A percentile compares a stretch with the other conserved stretches of the same genome.
These are phyloP conservation scores for Gibbula magus DNA, from an alignment of 2,888 invertebrate species.

Conservation along the genomic window DNA sequence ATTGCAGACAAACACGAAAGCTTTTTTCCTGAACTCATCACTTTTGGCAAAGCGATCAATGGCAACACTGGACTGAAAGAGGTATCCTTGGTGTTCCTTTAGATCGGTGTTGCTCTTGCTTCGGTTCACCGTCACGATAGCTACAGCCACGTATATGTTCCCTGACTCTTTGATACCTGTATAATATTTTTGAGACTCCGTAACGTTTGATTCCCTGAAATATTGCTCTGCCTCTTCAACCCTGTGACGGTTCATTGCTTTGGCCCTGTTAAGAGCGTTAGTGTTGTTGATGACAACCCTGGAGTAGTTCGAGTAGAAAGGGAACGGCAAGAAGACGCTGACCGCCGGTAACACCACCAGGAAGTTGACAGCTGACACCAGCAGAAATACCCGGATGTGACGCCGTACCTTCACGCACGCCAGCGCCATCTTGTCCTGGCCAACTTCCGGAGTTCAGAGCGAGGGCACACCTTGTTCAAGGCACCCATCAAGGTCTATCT, in stretches of 20 bases:
- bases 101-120: constrained; percentile 41
- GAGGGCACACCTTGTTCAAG: too few species aligned
- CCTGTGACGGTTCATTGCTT: constrained; percentile 35
- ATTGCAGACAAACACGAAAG: constrained; percentile 64
- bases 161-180: not conserved
- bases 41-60: constrained; percentile 41
- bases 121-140: constrained; percentile 56
- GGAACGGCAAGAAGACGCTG: constrained; percentile 38
- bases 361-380: constrained; percentile 31
- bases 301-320: constrained; percentile 41
- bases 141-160: constrained; percentile 48
- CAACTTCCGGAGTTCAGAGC: too few species aligned
- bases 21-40: constrained; percentile 37
- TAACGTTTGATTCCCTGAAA: constrained; percentile 28
- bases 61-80: constrained; percentile 55
- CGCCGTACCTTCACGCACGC: not conserved
- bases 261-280: constrained; percentile 30
- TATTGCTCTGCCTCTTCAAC: constrained; percentile 37
- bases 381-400: not conserved
- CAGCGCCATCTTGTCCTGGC: not conserved
- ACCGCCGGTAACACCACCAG: constrained; percentile 34
- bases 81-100: constrained; percentile 51
- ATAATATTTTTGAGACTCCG: constrained; percentile 22
- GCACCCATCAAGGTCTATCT: too few species aligned
- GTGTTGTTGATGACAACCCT: constrained; percentile 28